phyloP scores from a whole-genome alignment of 1,140 invertebrate genomes.

The Drosophila obscura region DNA sequence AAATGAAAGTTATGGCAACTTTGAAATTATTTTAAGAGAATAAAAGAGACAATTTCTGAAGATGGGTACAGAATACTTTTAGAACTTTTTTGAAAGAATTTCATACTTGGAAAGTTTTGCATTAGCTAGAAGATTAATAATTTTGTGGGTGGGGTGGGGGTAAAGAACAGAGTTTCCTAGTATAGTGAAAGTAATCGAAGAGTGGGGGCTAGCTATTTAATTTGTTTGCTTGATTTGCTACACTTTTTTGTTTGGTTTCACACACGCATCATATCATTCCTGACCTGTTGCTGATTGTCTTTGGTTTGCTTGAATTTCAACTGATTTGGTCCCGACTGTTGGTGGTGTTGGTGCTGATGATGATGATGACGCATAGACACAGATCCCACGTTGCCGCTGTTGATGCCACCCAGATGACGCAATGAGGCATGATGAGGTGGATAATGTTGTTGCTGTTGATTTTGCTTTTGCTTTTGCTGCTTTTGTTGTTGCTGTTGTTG shows the following conservation, averaged over 20 bases:
- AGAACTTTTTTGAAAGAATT: background rate
- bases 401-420: slow-evolving; percentile 72
- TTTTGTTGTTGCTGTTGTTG: slow-evolving; percentile 30
- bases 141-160: background rate
- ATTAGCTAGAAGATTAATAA: background rate
- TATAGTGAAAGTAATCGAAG: slow-evolving; percentile 8
- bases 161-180: slow-evolving; percentile 1
- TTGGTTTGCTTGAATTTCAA: slow-evolving; percentile 66
- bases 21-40: no score
- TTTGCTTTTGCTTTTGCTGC: slow-evolving; percentile 28
- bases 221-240: background rate
- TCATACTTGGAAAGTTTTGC: no score
- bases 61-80: background rate
- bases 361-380: slow-evolving; percentile 44
- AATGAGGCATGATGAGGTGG: slow-evolving; percentile 77
- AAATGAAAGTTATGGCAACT: no score
- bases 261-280: slow-evolving; percentile 43
- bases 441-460: slow-evolving; percentile 64
- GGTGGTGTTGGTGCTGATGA: slow-evolving; percentile 51
- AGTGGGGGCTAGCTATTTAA: slow-evolving; percentile 1
- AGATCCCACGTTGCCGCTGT: slow-evolving; percentile 59
- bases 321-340: slow-evolving; percentile 73
- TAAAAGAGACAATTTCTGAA: background rate
- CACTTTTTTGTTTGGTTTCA: slow-evolving; percentile 1
- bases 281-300: slow-evolving; percentile 83